Evolutionary conservation across 1,140 invertebrate genomes (phyloP), one percentile per base, ranked within the genome.

Genomic region (Orussus abietinus): DNA sequence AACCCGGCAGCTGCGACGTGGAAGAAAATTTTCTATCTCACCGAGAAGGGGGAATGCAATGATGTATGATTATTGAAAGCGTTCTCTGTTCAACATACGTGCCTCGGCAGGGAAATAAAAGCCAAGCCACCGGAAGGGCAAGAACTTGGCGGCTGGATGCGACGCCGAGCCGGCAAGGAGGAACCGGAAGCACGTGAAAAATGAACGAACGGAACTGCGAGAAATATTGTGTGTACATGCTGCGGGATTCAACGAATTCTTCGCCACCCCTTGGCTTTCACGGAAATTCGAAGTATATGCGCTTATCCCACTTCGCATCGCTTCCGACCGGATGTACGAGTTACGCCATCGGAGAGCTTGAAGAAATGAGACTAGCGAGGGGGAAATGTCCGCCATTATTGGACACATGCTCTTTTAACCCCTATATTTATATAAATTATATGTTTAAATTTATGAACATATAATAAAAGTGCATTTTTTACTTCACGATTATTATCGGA

Each of bases 41-140:
- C 1, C 15, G 30, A 15, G 35, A 42, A n/a, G n/a, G n/a, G n/a
- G n/a, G 36, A 42, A 50, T 29, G 41, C 44, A 38, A 33, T 51
- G 52, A 52, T 46, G 46, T 52, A 49, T 41, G 47, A 52, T 48
- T 52, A 55, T 55, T 49, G 49, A 55, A 55, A 52, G 26, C 34
- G 33, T 48, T 51, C 35, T 22, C 25, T n/a, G 29, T 11, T 10
- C 19, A 26, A 10, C 19, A 43, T 38, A 26, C 32, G 48, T 50
- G 45, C 33, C 25, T 4, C 11, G 19, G 18, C 12, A 20, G 17
- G n/a, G 19, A 47, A 46, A 39, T 43, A 40, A 51, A 35, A 49
- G 15, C 10, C 15, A 33, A 20, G 29, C n/a, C 12, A 38, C 29
- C 19, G 9, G 14, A 38, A 14, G 26, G 26, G 18, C 13, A 19